Conservation (phyloP, 2,888 invertebrate genomes). For the Hyposoter dolosus region DNA sequence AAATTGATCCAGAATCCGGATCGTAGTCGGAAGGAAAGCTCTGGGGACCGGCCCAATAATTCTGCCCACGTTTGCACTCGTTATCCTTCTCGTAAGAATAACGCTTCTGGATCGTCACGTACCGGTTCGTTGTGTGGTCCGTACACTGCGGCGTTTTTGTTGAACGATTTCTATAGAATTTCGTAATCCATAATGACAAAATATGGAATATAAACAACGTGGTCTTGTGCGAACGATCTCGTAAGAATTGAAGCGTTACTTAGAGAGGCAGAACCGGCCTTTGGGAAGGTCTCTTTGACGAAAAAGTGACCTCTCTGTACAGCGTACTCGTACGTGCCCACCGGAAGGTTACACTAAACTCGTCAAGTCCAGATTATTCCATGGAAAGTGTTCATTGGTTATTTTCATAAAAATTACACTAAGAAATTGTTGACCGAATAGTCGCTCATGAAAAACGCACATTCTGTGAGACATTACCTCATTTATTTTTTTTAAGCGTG, state of each 20-base stretch:
- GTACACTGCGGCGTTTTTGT: not conserved
- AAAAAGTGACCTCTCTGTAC: conserved; percentile 5
- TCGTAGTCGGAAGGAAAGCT: not conserved
- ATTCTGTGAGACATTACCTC: not conserved
- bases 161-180: not conserved
- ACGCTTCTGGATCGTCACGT: not conserved
- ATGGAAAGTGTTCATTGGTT: not conserved
- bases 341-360: not conserved
- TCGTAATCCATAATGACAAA: not conserved
- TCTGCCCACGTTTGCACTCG: not conserved
- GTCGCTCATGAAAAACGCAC: not conserved
- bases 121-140: not conserved
- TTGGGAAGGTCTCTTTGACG: not conserved
- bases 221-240: not conserved
- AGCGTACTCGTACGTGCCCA: not conserved
- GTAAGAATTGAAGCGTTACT: not conserved
- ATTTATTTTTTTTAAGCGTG: not conserved
- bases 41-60: not conserved
- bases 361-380: not conserved
- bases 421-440: not conserved
- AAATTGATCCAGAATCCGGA: not conserved
- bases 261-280: not conserved
- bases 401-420: not conserved
- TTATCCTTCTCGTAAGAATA: not conserved
- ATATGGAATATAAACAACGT: not conserved